Percentiles rank a stretch among this genome's conserved stretches.
These are phyloP conservation scores for Neotoxoptera formosana DNA, from an alignment of 1,140 invertebrate species.

Conservation along the genomic window DNA sequence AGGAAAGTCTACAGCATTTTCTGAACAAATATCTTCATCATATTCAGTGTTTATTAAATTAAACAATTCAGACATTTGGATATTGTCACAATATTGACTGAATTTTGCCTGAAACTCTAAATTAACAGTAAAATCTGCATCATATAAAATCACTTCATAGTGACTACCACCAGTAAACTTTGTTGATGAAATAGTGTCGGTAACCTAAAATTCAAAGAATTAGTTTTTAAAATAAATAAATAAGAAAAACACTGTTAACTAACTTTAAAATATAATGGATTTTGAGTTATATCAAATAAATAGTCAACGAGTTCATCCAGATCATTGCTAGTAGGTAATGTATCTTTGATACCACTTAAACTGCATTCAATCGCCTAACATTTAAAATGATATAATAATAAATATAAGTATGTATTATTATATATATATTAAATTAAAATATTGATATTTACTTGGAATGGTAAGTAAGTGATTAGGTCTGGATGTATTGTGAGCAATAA, in stretches of 20 bases:
- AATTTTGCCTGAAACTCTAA: neutral
- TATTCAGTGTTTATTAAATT: neutral
- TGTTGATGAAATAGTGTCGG: neutral
- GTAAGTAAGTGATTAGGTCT: slow-evolving; percentile 38
- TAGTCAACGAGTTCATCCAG: neutral
- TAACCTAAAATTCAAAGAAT: neutral
- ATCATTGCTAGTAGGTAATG: neutral
- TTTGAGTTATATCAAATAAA: neutral
- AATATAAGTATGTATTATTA: neutral
- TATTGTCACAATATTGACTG: neutral
- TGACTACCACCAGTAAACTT: slow-evolving; percentile 9
- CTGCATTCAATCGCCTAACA: slow-evolving; percentile 13
- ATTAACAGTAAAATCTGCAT: neutral
- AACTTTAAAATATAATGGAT: neutral
- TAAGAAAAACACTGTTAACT: no score
- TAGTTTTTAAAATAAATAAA: no score
- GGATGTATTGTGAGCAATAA: slow-evolving; percentile 16
- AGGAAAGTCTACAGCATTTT: neutral
- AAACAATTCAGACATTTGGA: neutral
- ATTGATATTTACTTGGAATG: slow-evolving; percentile 44
- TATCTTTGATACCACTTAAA: neutral
- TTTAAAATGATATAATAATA: neutral
- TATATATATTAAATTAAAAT: neutral
- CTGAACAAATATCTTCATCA: neutral
- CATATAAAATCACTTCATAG: slow-evolving; percentile 43